Percentiles rank a stretch among this genome's conserved stretches.
phyloP scores from a whole-genome alignment of 1,140 invertebrate genomes.

The Danaus melanippus region DNA sequence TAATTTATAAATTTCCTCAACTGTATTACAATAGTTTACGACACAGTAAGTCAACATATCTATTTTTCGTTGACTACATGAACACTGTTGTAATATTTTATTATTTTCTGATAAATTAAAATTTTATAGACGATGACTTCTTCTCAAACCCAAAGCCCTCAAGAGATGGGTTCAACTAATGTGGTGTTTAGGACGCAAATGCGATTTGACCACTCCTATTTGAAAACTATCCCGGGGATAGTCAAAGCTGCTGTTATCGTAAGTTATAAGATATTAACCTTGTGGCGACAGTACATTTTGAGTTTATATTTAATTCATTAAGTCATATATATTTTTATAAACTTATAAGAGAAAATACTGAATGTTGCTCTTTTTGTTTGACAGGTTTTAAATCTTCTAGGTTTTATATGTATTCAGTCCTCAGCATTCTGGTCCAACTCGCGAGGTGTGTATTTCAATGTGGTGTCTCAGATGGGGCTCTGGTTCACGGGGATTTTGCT shows the following conservation, averaged over 20 bases:
- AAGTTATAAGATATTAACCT: constrained; percentile 53
- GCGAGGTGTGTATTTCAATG: constrained; percentile 82
- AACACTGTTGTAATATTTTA: no score
- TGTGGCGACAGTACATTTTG: no score
- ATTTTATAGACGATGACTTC: constrained; percentile 56
- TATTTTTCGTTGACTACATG: no score
- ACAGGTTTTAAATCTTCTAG: constrained; percentile 83
- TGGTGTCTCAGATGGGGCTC: constrained; percentile 85
- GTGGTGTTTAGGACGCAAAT: constrained; percentile 78
- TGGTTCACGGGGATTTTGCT: constrained; percentile 84
- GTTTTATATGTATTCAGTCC: constrained; percentile 86
- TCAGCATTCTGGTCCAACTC: constrained; percentile 73
- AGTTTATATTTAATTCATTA: no score
- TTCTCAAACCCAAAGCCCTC: constrained; percentile 70
- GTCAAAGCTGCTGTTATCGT: constrained; percentile 85
- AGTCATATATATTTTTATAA: no score
- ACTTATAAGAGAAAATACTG: no score
- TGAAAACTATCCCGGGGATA: constrained; percentile 81
- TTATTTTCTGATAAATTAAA: no score
- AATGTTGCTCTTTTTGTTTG: constrained; percentile 22
- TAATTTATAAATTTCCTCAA: no score
- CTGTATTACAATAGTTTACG: no score
- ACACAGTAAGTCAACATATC: no score
- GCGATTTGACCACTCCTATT: constrained; percentile 81
- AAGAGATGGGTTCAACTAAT: constrained; percentile 76